Evolutionary conservation across 2,888 invertebrate genomes (phyloP), one percentile per base, ranked within the genome.

Genomic region (Chloroclystis v-ata): DNA sequence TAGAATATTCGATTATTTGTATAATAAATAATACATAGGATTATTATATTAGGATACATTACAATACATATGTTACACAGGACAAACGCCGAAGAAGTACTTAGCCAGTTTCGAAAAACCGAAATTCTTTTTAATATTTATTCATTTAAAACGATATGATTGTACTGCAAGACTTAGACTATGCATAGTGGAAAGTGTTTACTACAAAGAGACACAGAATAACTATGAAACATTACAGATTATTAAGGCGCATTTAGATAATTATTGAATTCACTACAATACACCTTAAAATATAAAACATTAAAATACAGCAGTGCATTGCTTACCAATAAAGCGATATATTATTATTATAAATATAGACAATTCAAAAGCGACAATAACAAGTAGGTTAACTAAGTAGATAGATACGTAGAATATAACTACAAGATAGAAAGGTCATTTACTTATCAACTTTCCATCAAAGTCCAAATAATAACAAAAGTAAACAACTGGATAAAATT

Each of bases 221-320:
- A 70, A 69, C 63, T 71, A 69, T 67, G 59, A 61, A 62, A 64
- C 65, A 51, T 64, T 65, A 67, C 59, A 68, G 73, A 74, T 67
- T 70, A 72, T 69, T 78, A 79, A 79, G 78, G 78, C 78, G 78
- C 75, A 68, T 77, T 77, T 69, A 77, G 72, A 73, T 69, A 58
- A 66, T 68, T 70, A 72, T 71, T 72, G 65, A 73, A 66, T 52
- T 66, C 63, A 75, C 72, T 72, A 71, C 63, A 75, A 71, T 72
- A 71, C 62, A 65, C 72, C 72, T 73, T 75, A 67, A 67, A 64
- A 65, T 70, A 70, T 69, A 66, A 71, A 60, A 68, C 59, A 56
- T 59, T 59, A 70, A 69, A 71, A 66, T 70, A 62, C 72, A 76
- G 78, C 78, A 72, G 74, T 75, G 74, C 72, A 72, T 70, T 70